Base-by-base conservation (phyloP, 2,113 vertebrate species). In the Phylloscopus trochiloides region DNA sequence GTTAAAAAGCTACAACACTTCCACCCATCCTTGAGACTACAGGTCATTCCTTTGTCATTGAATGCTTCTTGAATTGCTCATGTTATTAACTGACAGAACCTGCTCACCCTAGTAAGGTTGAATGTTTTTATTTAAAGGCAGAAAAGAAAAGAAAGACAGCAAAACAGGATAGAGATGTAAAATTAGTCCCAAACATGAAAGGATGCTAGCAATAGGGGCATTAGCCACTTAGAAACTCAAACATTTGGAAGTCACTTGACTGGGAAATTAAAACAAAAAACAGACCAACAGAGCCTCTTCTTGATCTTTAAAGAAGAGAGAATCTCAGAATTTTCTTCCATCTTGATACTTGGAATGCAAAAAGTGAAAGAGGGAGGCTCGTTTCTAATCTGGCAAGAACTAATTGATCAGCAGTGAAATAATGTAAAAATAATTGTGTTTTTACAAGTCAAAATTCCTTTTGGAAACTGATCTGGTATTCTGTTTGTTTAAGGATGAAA, bases 291-390 rank as follows among this genome's bases (percentile, higher is more conserved):
- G 26, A 70, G 2, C 7, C 6, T 63, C 17, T 90, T 10, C 31
- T 45, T 75, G 21, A 43, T 9, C 36, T 67, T 81, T 82, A 81
- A 45, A 36, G 10, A 6, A 62, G 14, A 34, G 3, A 63, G 8
- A 68, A 65, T 48, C n/a, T 57, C 34, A 45, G 25, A 47, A 65
- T 63, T 83, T 83, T 54, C 21, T 77, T 91, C 47, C 5, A 26
- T 11, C 15, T 88, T 74, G 7, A 11, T 38, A 8, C 8, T 76
- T 79, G 8, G 22, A 74, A 48, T 52, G 13, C 5, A 36, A 67
- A 6, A 26, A 25, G 8, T 11, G 1, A 67, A 59, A 87, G 15
- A 17, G 8, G 1, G 2, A 36, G 45, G 10, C 3, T 59, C 3
- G 0, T 51, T 81, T 55, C n/a, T 61, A 52, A 61, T 18, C 31